Evolutionary conservation across 2,797 vertebrate genomes (phyloP).

Genomic region (Austrolebias charrua): DNA sequence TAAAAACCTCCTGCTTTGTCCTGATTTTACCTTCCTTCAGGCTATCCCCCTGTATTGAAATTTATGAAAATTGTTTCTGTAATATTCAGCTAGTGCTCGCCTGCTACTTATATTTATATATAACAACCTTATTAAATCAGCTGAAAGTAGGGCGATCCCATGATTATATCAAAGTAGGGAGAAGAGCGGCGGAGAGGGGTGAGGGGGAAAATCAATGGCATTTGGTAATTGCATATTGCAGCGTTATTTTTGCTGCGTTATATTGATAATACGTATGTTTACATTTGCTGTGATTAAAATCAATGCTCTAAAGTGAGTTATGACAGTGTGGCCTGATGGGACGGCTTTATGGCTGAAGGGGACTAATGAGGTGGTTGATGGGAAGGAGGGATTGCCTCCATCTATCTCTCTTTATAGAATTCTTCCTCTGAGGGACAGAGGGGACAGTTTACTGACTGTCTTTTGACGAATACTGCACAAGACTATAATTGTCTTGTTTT

Average conservation of each 20-base stretch:
- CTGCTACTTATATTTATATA: conserved; percentile 78
- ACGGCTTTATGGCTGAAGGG: conserved; percentile 78
- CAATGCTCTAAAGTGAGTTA: conserved; percentile 86
- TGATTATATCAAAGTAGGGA: conserved; percentile 82
- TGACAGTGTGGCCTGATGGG: conserved; percentile 79
- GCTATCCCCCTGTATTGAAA: conserved; percentile 79
- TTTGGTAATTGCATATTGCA: conserved; percentile 95
- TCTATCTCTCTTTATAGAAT: conserved; percentile 74
- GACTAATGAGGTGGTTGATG: conserved; percentile 84
- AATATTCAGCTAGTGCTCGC: conserved; percentile 85
- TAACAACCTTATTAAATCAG: conserved; percentile 94
- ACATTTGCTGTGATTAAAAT: conserved; percentile 91
- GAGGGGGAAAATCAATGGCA: conserved; percentile 87
- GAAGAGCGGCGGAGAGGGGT: conserved; percentile 20
- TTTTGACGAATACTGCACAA: neutral
- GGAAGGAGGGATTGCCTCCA: conserved; percentile 74
- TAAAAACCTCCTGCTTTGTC: conserved; percentile 56
- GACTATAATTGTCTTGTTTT: neutral
- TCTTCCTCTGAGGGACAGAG: conserved; percentile 56
- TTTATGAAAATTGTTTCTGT: conserved; percentile 90
- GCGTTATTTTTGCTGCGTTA: conserved; percentile 89
- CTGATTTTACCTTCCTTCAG: conserved; percentile 66
- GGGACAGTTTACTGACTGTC: conserved; percentile 19
- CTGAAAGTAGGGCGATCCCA: conserved; percentile 73
- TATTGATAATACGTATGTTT: conserved; percentile 97